Conservation (phyloP, 2,797 vertebrate species). For the Triplophysa bombifrons region DNA sequence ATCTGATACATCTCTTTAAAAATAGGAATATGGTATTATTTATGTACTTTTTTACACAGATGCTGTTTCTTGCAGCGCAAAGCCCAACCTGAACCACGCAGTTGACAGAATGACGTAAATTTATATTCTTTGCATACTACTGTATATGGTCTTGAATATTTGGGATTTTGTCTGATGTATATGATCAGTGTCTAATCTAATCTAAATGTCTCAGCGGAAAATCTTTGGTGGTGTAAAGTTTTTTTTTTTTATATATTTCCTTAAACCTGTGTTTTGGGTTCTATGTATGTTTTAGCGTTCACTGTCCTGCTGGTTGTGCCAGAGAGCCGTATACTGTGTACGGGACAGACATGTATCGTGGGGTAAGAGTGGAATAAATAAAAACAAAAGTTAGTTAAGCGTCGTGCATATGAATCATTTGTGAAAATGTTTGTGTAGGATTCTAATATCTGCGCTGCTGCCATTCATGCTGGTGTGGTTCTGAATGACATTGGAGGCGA, state of each 20-base stretch:
- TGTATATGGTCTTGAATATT: background rate
- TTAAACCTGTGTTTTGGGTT: background rate
- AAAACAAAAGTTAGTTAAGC: background rate
- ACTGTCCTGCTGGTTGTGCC: constrained; percentile 76
- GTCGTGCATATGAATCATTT: background rate
- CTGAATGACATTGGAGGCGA: constrained; percentile 76
- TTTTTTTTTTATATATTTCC: background rate
- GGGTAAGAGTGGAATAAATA: constrained; percentile 62
- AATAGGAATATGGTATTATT: background rate
- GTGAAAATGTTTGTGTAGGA: constrained; percentile 64
- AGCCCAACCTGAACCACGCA: constrained; percentile 66
- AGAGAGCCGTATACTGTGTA: constrained; percentile 65
- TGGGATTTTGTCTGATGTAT: background rate
- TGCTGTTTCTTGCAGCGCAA: constrained; percentile 69
- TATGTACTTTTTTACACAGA: constrained; percentile 61
- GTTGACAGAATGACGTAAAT: constrained; percentile 73
- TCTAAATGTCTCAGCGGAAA: background rate
- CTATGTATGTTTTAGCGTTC: constrained; percentile 67
- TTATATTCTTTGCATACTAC: background rate
- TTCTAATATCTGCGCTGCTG: constrained; percentile 79
- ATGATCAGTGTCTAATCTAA: background rate
- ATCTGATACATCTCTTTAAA: background rate
- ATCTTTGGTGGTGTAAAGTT: background rate
- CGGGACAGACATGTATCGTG: constrained; percentile 72
- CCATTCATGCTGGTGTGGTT: constrained; percentile 79